Base-by-base conservation (phyloP, 1,140 invertebrate genomes). In the Chironomus striatipennis region DNA sequence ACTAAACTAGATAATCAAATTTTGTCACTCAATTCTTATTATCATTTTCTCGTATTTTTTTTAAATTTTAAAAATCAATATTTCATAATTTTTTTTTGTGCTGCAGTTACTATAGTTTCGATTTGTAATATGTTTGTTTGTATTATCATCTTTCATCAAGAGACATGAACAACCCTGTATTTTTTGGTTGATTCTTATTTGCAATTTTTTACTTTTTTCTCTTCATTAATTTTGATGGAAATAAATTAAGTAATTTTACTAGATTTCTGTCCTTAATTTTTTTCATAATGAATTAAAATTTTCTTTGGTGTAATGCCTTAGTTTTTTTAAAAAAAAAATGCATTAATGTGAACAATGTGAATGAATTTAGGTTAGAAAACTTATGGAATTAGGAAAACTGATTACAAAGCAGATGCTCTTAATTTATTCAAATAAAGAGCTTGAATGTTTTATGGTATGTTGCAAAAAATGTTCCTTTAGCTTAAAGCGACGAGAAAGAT, bases 111-210 rank as follows among this genome's bases (percentile, higher is more conserved):
- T 12, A 5, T 57, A n/a, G 47, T 57, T 57, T 57, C n/a, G n/a
- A 57, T 57, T n/a, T 57, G n/a, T n/a, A 57, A n/a, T 57, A 57
- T 57, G 12, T 57, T 57, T 47, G 2, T 47, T 47, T 47, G 24
- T 34, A 34, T 34, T 34, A 34, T 57, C 47, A 15, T 12, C 47
- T 57, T 57, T 57, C 47, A 12, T 12, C 47, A 5, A 57, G 47
- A 57, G 47, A 57, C 47, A 70, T 70, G 65, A 70, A 70, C 65
- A 70, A 70, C 65, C 65, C 65, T 70, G 65, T 70, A 70, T 70
- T 70, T 70, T 18, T 70, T 6, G 20, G 20, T 21, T 70, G 65
- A 70, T 70, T 21, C 20, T 70, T 70, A 18, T 20, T 70, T 70
- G 9, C 12, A 57, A 15, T 57, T 57, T 57, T 57, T 15, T 15